These are phyloP conservation scores for Dinothrombium tinctorium DNA, from an alignment of 1,140 invertebrate genomes.

Conservation along the genomic window DNA sequence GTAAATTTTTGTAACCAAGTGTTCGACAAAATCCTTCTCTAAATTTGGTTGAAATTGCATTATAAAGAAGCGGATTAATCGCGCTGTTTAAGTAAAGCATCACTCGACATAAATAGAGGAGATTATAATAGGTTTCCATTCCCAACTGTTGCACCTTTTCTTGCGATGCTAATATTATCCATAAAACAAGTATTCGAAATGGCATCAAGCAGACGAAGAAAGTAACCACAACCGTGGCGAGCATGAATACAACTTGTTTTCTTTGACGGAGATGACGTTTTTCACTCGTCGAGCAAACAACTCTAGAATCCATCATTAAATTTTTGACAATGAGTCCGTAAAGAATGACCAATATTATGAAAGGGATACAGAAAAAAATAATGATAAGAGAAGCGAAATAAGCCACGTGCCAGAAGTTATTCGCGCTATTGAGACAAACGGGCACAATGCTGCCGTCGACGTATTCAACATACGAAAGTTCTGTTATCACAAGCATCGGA, in stretches of 20 bases:
- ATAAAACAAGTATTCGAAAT: constrained; percentile 53
- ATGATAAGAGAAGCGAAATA: constrained; percentile 53
- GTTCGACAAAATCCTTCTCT: constrained; percentile 37
- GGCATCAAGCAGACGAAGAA: constrained; percentile 72
- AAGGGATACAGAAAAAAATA: constrained; percentile 55
- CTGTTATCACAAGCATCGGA: constrained; percentile 16
- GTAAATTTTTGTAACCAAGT: constrained; percentile 1
- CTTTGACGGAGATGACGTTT: constrained; percentile 13
- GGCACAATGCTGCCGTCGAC: constrained; percentile 23
- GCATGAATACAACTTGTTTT: constrained; percentile 43
- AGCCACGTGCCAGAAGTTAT: constrained; percentile 39
- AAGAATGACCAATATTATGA: constrained; percentile 45
- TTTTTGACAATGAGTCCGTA: constrained; percentile 58
- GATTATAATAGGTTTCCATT: constrained; percentile 49
- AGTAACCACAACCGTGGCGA: constrained; percentile 58
- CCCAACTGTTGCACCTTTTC: constrained; percentile 38
- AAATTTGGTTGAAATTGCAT: constrained; percentile 64
- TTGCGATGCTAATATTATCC: constrained; percentile 45
- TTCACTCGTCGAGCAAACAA: constrained; percentile 1
- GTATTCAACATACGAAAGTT: constrained; percentile 26
- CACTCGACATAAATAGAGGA: constrained; percentile 56
- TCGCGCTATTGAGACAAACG: constrained; percentile 43
- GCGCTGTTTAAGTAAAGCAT: constrained; percentile 69
- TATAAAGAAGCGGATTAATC: constrained; percentile 66
- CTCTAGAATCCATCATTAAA: constrained; percentile 31